Conservation (phyloP, 64 coral and sea anemone species). For the Anthopleura sola region DNA sequence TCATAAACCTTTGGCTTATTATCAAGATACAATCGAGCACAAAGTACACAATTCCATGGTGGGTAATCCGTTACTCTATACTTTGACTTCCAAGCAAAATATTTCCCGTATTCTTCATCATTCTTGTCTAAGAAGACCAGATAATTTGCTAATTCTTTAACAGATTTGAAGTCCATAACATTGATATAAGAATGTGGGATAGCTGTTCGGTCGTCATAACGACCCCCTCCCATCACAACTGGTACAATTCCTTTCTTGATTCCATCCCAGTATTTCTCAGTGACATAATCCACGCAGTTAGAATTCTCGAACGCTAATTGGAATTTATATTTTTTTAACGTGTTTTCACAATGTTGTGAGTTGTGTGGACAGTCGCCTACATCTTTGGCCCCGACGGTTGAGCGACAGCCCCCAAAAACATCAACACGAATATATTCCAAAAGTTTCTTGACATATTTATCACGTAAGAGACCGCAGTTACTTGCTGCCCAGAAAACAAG, state of each 20-base stretch:
- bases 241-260: constrained; percentile 34
- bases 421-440: constrained; percentile 21
- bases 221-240: constrained; percentile 53
- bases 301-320: constrained; percentile 69
- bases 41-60: constrained; percentile 25
- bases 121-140: constrained; percentile 51
- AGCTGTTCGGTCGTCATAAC: constrained; percentile 23
- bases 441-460: constrained; percentile 15
- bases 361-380: not conserved
- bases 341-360: constrained; percentile 25
- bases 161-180: constrained; percentile 49
- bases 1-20: not conserved
- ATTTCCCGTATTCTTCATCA: constrained; percentile 43
- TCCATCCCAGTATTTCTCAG: constrained; percentile 64
- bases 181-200: constrained; percentile 70
- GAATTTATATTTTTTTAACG: constrained; percentile 45
- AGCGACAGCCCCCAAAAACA: constrained; percentile 32
- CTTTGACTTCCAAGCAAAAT: constrained; percentile 55
- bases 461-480: not conserved
- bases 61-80: constrained; percentile 6
- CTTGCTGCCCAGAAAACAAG: constrained; percentile 28
- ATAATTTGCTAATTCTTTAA: constrained; percentile 44
- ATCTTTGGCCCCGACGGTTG: not conserved
- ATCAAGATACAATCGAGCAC: constrained; percentile 22
- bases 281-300: constrained; percentile 56